These are phyloP conservation scores for Syrista parreyssii DNA, from an alignment of 2,888 invertebrate genomes.

Conservation along the genomic window DNA sequence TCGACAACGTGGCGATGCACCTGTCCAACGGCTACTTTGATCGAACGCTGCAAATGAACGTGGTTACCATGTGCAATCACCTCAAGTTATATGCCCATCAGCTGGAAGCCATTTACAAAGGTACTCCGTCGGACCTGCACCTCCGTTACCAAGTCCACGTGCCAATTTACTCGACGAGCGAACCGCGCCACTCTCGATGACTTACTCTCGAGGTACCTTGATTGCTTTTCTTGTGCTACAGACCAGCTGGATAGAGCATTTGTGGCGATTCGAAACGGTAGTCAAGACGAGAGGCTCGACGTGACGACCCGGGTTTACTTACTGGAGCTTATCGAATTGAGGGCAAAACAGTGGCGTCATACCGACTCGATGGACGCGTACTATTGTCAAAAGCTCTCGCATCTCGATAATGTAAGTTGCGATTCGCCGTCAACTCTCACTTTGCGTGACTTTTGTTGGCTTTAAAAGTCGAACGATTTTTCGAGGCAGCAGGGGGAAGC, in stretches of 20 bases:
- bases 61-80: constrained; percentile 83
- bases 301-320: constrained; percentile 87
- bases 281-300: constrained; percentile 87
- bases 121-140: constrained; percentile 49
- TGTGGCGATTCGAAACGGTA: constrained; percentile 88
- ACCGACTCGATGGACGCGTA: constrained; percentile 87
- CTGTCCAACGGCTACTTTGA: constrained; percentile 81
- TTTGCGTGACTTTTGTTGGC: not conserved
- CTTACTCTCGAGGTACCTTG: not conserved
- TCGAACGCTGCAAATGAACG: constrained; percentile 77
- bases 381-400: constrained; percentile 71
- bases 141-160: no score
- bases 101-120: constrained; percentile 83
- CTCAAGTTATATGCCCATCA: constrained; percentile 81
- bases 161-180: not conserved
- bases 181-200: not conserved
- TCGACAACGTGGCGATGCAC: constrained; percentile 83
- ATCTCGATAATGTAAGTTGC: constrained; percentile 62
- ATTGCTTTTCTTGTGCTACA: constrained; percentile 28
- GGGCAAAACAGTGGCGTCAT: constrained; percentile 92
- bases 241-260: constrained; percentile 86
- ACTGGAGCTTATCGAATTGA: constrained; percentile 91
- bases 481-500: constrained; percentile 27
- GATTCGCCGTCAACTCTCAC: not conserved
- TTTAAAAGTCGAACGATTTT: not conserved